A percentile compares a stretch with the other conserved stretches of the same genome.
Evolutionary conservation across 92 coral and sea anemone species (phyloP).

Genomic region (Porites cylindrica): DNA sequence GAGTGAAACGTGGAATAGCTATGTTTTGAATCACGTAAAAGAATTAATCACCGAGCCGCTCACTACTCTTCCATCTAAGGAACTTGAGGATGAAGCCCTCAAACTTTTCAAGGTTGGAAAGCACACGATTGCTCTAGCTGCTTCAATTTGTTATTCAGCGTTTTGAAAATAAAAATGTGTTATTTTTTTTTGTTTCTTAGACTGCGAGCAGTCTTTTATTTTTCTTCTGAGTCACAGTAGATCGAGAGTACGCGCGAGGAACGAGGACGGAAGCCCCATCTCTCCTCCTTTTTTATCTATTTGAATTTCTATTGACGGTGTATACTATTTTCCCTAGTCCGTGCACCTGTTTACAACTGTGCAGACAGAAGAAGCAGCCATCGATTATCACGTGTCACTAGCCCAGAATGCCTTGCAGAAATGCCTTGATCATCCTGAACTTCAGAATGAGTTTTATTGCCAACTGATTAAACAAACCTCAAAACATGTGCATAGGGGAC

Average conservation of each 20-base stretch:
- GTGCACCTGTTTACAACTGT: slow-evolving; percentile 89
- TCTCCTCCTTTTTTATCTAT: too few relatives aligned
- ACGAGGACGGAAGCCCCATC: too few relatives aligned
- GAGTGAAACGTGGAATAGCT: slow-evolving; percentile 89
- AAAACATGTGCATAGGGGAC: slow-evolving; percentile 90
- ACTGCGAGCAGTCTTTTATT: too few relatives aligned
- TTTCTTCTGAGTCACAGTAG: too few relatives aligned
- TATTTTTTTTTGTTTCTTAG: too few relatives aligned
- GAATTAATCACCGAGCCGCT: slow-evolving; percentile 86
- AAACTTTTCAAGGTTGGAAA: slow-evolving; percentile 90
- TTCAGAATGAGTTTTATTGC: slow-evolving; percentile 94
- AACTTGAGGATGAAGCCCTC: slow-evolving; percentile 87
- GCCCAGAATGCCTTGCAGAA: slow-evolving; percentile 99
- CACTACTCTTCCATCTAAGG: slow-evolving; percentile 94
- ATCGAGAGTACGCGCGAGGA: too few relatives aligned
- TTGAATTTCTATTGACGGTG: background rate
- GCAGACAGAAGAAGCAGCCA: slow-evolving; percentile 91
- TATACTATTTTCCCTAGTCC: slow-evolving; percentile 66
- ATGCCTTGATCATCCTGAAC: slow-evolving; percentile 86
- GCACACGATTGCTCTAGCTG: background rate
- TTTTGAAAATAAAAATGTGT: too few relatives aligned
- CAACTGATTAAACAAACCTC: slow-evolving; percentile 97
- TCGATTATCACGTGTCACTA: slow-evolving; percentile 97
- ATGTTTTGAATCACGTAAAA: slow-evolving; percentile 82
- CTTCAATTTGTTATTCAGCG: too few relatives aligned